A percentile compares a stretch with the other conserved stretches of the same genome.
Conservation (phyloP, 2,888 invertebrate genomes). For the Rutpela maculata region DNA sequence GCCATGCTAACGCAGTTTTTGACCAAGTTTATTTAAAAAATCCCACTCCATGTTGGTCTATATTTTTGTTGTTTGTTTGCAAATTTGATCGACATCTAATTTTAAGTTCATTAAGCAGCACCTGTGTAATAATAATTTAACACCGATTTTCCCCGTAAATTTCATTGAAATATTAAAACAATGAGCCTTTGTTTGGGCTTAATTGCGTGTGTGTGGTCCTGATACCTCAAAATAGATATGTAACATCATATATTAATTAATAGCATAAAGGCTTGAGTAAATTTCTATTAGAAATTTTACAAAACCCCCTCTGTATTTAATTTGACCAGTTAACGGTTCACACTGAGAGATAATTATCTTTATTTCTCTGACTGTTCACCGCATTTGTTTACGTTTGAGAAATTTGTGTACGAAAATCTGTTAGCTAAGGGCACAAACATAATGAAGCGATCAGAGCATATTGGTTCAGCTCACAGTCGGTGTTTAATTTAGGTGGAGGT, state of each 20-base stretch:
- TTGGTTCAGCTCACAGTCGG: neutral
- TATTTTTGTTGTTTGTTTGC: conserved; percentile 38
- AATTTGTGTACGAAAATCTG: neutral
- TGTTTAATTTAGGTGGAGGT: neutral
- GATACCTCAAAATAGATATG: neutral
- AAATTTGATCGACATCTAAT: neutral
- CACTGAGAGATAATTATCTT: neutral
- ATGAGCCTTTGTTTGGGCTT: neutral
- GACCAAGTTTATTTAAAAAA: conserved; percentile 18
- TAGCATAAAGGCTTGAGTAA: neutral
- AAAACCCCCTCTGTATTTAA: neutral
- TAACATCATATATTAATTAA: neutral
- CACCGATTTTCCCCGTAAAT: neutral
- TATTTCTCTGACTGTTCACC: neutral
- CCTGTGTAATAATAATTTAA: neutral
- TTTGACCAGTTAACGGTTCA: neutral
- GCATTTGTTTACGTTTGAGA: neutral
- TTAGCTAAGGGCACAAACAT: neutral
- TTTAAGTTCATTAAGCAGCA: neutral
- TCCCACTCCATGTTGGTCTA: conserved; percentile 33
- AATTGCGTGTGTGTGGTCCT: neutral
- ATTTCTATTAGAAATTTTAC: too few relatives aligned
- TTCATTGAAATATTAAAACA: neutral
- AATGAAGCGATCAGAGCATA: neutral
- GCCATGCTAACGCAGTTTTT: conserved; percentile 14